Evolutionary conservation across 2,797 vertebrate genomes (phyloP).

Genomic region (Chaenodraco wilsoni): DNA sequence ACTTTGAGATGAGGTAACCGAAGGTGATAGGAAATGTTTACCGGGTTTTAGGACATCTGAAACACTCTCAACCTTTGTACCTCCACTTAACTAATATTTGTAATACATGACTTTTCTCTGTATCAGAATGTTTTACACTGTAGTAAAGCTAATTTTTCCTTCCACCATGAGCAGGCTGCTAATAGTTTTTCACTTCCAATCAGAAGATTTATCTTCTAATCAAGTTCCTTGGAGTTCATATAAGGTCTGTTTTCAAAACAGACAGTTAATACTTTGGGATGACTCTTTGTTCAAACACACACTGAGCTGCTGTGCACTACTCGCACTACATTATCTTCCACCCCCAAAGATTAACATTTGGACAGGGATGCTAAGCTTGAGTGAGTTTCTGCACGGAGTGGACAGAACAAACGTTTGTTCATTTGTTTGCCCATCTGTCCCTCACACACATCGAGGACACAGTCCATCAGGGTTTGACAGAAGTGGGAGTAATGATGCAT

Average conservation of each 20-base stretch:
- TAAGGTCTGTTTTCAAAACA: background rate
- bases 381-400: slow-evolving; percentile 38
- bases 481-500: slow-evolving; percentile 55
- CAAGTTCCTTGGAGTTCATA: background rate
- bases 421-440: slow-evolving; percentile 72
- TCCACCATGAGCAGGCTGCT: slow-evolving; percentile 2
- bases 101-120: too few species aligned
- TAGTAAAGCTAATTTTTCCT: too few species aligned
- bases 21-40: too few species aligned
- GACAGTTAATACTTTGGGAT: background rate
- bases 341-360: slow-evolving; percentile 36
- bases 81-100: too few species aligned
- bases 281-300: slow-evolving; percentile 18
- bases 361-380: slow-evolving; percentile 38
- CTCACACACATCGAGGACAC: slow-evolving; percentile 24
- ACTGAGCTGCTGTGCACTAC: slow-evolving; percentile 1
- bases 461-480: slow-evolving; percentile 30
- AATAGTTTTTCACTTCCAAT: slow-evolving; percentile 26
- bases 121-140: too few species aligned
- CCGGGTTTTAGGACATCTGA: too few species aligned
- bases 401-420: slow-evolving; percentile 70
- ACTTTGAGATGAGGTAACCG: too few species aligned
- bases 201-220: background rate
- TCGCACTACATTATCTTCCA: slow-evolving; percentile 16
- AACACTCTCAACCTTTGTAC: too few species aligned